phyloP scores from a whole-genome alignment of 2,113 vertebrate species.

The Scomber colias region DNA sequence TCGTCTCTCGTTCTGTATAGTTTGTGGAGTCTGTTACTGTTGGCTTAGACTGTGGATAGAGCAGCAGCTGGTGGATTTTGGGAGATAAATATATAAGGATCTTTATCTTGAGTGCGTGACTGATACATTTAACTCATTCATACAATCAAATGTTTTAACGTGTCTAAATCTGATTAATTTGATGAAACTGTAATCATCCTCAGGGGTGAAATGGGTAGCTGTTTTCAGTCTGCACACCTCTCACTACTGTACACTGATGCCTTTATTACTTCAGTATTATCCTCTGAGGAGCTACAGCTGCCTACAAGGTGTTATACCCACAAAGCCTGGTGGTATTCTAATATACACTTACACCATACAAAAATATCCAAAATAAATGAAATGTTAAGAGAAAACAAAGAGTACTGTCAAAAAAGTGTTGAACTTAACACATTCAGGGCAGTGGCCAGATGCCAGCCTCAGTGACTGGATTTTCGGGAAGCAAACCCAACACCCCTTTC shows the following conservation, averaged over 20 bases:
- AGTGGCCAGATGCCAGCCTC: constrained; percentile 35
- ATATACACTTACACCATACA: too few relatives aligned
- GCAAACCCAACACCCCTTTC: constrained; percentile 47
- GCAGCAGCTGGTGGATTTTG: constrained; percentile 4
- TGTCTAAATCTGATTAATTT: constrained; percentile 14
- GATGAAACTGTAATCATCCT: constrained; percentile 4
- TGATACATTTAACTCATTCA: not conserved
- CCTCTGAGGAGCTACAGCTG: constrained; percentile 13
- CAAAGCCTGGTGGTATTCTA: not conserved
- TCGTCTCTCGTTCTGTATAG: not conserved
- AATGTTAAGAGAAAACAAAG: constrained; percentile 10
- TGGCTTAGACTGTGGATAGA: constrained; percentile 1
- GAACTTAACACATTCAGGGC: constrained; percentile 31
- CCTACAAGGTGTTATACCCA: constrained; percentile 1
- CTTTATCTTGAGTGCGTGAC: not conserved
- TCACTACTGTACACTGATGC: not conserved
- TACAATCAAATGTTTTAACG: not conserved
- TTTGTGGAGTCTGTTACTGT: constrained; percentile 10
- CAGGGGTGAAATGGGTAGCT: not conserved
- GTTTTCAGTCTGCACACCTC: not conserved
- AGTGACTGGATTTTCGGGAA: constrained; percentile 58
- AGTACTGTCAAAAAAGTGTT: not conserved
- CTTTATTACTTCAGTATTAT: constrained; percentile 13
- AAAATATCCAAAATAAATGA: not conserved
- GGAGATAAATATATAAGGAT: not conserved